phyloP scores from a whole-genome alignment of 1,140 invertebrate species.

The Mya arenaria region DNA sequence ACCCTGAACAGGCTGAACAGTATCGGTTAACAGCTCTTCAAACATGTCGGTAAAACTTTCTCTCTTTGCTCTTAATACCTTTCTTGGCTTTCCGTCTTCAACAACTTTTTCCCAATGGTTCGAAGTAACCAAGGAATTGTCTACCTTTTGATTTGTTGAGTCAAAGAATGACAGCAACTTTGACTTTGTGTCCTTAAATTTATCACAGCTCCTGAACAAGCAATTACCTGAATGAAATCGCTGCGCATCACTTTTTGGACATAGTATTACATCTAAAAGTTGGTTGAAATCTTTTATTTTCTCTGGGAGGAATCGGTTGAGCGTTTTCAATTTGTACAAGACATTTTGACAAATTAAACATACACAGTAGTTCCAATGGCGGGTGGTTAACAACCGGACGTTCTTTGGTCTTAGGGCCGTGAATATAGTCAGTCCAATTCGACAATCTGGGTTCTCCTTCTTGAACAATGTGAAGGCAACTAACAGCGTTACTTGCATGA shows the following conservation, averaged over 20 bases:
- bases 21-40: constrained; percentile 19
- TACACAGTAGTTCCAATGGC: constrained; percentile 22
- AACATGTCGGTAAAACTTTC: not conserved
- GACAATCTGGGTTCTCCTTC: constrained; percentile 15
- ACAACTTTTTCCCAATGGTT: constrained; percentile 21
- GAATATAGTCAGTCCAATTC: constrained; percentile 20
- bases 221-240: constrained; percentile 15
- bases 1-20: not conserved
- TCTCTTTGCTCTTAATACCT: constrained; percentile 15
- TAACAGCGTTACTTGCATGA: constrained; percentile 26
- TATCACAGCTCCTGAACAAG: not conserved
- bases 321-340: constrained; percentile 11
- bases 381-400: constrained; percentile 8
- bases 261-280: constrained; percentile 26
- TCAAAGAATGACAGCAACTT: not conserved
- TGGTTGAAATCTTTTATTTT: not conserved
- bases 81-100: constrained; percentile 40
- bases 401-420: constrained; percentile 16
- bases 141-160: constrained; percentile 13
- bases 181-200: constrained; percentile 16
- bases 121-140: constrained; percentile 30
- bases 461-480: constrained; percentile 21
- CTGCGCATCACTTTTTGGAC: constrained; percentile 23
- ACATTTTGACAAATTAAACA: constrained; percentile 26
- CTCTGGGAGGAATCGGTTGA: constrained; percentile 1